phyloP scores from a whole-genome alignment of 2,888 invertebrate species.

The Hirtodrosophila duncani region DNA sequence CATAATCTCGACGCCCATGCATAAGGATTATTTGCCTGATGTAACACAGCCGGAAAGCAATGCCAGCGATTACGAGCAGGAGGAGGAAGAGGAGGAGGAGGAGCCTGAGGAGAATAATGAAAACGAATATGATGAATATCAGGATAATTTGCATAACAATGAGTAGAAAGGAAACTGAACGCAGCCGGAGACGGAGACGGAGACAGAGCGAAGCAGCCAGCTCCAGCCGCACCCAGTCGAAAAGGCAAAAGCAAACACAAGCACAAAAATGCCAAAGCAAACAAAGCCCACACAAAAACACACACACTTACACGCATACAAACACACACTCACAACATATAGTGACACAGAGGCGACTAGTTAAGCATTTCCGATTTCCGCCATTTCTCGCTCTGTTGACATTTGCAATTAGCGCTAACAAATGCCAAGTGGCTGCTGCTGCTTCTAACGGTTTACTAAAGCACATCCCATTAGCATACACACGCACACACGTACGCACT shows the following conservation, averaged over 20 bases:
- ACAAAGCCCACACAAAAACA: conserved; percentile 29
- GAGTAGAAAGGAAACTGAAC: conserved; percentile 70
- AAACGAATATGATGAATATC: conserved; percentile 83
- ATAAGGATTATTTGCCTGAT: conserved; percentile 81
- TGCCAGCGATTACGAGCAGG: conserved; percentile 80
- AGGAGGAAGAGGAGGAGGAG: conserved; percentile 80
- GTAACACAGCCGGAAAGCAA: conserved; percentile 81
- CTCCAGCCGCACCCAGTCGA: too few species aligned
- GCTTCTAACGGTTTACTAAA: conserved; percentile 47
- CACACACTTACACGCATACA: conserved; percentile 22
- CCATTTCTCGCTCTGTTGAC: conserved; percentile 60
- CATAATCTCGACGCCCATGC: conserved; percentile 79
- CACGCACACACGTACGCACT: conserved; percentile 5
- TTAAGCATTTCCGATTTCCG: conserved; percentile 73
- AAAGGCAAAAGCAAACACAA: conserved; percentile 28
- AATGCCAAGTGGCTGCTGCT: conserved; percentile 60
- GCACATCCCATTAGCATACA: conserved; percentile 63
- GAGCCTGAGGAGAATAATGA: conserved; percentile 82
- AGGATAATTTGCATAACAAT: conserved; percentile 78
- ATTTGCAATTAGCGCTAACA: conserved; percentile 71
- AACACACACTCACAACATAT: conserved; percentile 2
- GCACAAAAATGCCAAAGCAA: conserved; percentile 18
- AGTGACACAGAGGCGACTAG: conserved; percentile 40
- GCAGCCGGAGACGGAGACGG: conserved; percentile 1
- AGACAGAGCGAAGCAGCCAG: too few species aligned